Base-by-base conservation (phyloP, 2,113 vertebrate species). In the Hyaena hyaena region DNA sequence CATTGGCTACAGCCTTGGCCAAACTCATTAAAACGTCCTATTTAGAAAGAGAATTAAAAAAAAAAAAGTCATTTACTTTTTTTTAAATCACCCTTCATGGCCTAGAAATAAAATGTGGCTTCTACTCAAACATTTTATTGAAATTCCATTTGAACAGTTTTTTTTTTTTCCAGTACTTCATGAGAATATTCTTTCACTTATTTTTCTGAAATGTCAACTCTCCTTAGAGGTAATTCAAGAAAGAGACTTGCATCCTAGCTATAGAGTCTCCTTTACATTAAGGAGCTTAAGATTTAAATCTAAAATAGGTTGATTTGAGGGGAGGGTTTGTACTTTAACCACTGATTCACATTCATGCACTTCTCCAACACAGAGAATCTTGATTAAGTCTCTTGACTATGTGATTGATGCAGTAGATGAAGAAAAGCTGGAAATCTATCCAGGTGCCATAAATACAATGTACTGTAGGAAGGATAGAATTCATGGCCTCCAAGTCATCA, bases 21-120 rank as follows among this genome's bases (percentile, higher is more conserved):
- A 99, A 98, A 98, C 99, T 99, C 99, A 99, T 99, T 98, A 99
- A 99, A 69, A 99, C 99, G 96, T 99, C 99, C 99, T 99, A 99
- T 61, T 23, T 61, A 96, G 55, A 98, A 97, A 93, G 0, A 35
- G 21, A 90, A 92, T 7, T 55, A 55, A 55, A 55, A 10, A 61
- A 65, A 79, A 93, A 15, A 7, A 1, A 23, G 33, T 68, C 31
- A 91, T 31, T 95, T 16, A 24, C 39, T 48, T 61, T 85, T 69
- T 87, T 82, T 17, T 12, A 35, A 83, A 79, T 85, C 3, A 69
- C 7, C 21, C 50, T 65, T 81, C 48, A 74, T 5, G 58, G n/a
- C 14, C 3, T 39, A 39, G 91, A 87, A 88, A 90, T 43, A 58
- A 88, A 93, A 80, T 26, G 6, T 80, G 24, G 9, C 26, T 10